Percentiles rank a stretch among this genome's conserved stretches.
phyloP scores from a whole-genome alignment of 2,113 vertebrate genomes.

The Entelurus aequoreus region DNA sequence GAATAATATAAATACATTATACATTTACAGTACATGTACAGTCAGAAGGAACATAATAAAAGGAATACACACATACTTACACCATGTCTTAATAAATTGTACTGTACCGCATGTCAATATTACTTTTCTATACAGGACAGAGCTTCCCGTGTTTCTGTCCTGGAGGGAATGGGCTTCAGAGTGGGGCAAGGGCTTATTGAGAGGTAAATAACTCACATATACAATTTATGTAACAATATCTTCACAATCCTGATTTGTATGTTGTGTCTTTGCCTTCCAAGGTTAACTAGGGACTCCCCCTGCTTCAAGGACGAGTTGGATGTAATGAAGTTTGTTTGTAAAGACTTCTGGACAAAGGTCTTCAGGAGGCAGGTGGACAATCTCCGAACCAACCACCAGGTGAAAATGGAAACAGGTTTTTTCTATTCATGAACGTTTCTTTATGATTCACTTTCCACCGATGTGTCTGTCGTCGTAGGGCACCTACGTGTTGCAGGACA shows the following conservation, averaged over 20 bases:
- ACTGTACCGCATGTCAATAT: background rate
- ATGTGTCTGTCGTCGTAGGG: slow-evolving; percentile 59
- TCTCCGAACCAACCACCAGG: slow-evolving; percentile 85
- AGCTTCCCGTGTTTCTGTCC: slow-evolving; percentile 67
- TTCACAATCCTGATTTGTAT: background rate
- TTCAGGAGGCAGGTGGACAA: slow-evolving; percentile 83
- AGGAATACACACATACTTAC: too few species aligned
- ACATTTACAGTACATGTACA: too few species aligned
- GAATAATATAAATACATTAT: too few species aligned
- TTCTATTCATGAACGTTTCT: background rate
- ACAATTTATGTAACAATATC: background rate
- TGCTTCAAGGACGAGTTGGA: slow-evolving; percentile 84
- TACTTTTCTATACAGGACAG: slow-evolving; percentile 61
- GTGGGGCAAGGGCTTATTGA: slow-evolving; percentile 84
- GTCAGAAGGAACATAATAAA: too few species aligned
- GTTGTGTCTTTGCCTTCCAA: slow-evolving; percentile 32
- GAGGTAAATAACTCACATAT: slow-evolving; percentile 58
- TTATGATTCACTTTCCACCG: background rate
- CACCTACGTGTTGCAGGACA: slow-evolving; percentile 82
- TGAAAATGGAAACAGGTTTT: slow-evolving; percentile 46
- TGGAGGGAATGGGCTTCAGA: slow-evolving; percentile 82
- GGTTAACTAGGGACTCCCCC: slow-evolving; percentile 76
- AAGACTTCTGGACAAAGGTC: slow-evolving; percentile 81
- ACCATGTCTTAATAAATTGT: too few species aligned
- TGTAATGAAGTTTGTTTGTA: slow-evolving; percentile 82